phyloP scores from a whole-genome alignment of 2,888 invertebrate genomes.

The Drosophila quinaria region DNA sequence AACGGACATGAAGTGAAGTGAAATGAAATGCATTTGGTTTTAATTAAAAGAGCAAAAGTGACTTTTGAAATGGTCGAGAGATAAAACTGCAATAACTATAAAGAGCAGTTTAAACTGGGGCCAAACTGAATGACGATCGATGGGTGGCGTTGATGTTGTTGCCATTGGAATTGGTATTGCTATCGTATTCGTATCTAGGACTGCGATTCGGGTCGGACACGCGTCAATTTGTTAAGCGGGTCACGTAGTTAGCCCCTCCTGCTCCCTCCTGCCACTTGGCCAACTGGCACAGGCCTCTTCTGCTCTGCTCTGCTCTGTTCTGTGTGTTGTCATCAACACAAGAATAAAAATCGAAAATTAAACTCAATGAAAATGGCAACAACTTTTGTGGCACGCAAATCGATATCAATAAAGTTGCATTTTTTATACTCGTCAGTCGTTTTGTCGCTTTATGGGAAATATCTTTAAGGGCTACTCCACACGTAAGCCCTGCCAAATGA shows the following conservation, averaged over 20 bases:
- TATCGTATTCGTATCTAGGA: slow-evolving; percentile 15
- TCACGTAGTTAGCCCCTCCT: slow-evolving; percentile 56
- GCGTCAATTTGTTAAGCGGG: slow-evolving; percentile 79
- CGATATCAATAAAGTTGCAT: slow-evolving; percentile 76
- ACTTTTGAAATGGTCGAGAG: slow-evolving; percentile 70
- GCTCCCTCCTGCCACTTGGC: slow-evolving; percentile 10
- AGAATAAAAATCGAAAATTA: slow-evolving; percentile 77
- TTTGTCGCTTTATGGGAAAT: slow-evolving; percentile 26
- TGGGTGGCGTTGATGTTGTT: slow-evolving; percentile 1
- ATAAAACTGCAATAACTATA: slow-evolving; percentile 79
- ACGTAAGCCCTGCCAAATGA: slow-evolving; percentile 50
- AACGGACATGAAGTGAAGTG: slow-evolving; percentile 25
- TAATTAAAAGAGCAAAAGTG: slow-evolving; percentile 73
- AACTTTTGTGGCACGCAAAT: slow-evolving; percentile 54
- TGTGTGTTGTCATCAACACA: slow-evolving; percentile 69
- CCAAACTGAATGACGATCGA: slow-evolving; percentile 40
- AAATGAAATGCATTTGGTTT: slow-evolving; percentile 65
- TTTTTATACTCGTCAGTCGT: slow-evolving; percentile 47
- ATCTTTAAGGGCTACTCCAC: slow-evolving; percentile 39
- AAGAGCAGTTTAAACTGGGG: slow-evolving; percentile 57
- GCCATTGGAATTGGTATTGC: background rate
- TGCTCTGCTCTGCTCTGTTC: slow-evolving; percentile 10
- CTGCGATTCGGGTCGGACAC: slow-evolving; percentile 46
- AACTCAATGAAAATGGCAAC: slow-evolving; percentile 71
- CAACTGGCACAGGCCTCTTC: slow-evolving; percentile 10